Evolutionary conservation across 23 tunicate genomes (phyloP), one percentile per base, ranked within the genome.

Genomic region (Styela clava): DNA sequence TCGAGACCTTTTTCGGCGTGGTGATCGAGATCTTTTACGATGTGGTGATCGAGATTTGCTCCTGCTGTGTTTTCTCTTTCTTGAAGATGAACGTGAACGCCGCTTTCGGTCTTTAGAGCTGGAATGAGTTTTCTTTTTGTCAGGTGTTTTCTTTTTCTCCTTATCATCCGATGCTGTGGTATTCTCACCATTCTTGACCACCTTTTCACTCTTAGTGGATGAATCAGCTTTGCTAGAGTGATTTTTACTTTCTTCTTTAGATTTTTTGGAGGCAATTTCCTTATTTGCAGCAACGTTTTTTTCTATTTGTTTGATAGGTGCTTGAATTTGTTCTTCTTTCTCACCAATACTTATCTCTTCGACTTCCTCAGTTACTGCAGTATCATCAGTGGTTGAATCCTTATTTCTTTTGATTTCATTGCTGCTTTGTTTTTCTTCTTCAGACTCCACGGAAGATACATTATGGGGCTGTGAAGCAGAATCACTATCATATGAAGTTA

Each of bases 1-100:
- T 27, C 94, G 44, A 12, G 94, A 89, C 24, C 88, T 74, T 19
- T 88, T 84, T 33, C 83, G 21, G 16, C 84, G 34, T 30, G 78
- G 64, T 12, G 28, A 52, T 36, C 27, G 22, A 20, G 81, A 27
- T 16, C 81, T 51, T 21, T 88, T 84, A 29, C 83, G 21, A 7
- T 79, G 34, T 30, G 78, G 64, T 12, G 28, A 52, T 36, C 27
- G 22, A 20, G 81, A 27, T 16, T 64, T 51, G 18, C 81, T 36
- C 18, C 81, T 69, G 21, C 82, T 79, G 24, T 82, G 79, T 73
- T 85, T 73, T 24, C 94, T 84, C 44, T 84, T 37, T 56, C 79
- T 31, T 56, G 79, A 29, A 20, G 69, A n/a, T 62, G 29, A 25
- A 5, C 56, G 31, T 30, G 64, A 31, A 9, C 74, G 21, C 12